A percentile compares a stretch with the other conserved stretches of the same genome.
These are phyloP conservation scores for Tetrax tetrax DNA, from an alignment of 2,113 vertebrate genomes.

Conservation along the genomic window DNA sequence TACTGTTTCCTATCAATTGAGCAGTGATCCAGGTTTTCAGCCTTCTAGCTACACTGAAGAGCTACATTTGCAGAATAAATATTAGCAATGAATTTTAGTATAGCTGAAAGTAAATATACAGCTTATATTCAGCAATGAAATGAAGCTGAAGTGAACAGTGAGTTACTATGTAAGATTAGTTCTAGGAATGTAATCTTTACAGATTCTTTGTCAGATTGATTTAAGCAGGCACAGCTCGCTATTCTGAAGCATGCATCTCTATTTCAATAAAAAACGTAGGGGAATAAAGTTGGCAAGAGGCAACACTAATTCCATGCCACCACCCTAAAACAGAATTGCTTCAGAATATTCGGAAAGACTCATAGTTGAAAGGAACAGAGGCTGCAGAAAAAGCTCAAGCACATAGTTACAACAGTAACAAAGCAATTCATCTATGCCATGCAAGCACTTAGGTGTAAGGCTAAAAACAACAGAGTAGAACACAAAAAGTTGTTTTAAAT, in stretches of 20 bases:
- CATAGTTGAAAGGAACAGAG: constrained; percentile 87
- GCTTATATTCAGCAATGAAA: constrained; percentile 28
- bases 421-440: constrained; percentile 80
- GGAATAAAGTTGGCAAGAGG: constrained; percentile 94
- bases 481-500: constrained; percentile 77
- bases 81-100: constrained; percentile 23
- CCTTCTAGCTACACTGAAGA: constrained; percentile 9
- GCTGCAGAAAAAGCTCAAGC: constrained; percentile 92
- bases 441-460: constrained; percentile 78
- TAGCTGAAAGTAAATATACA: neutral
- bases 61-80: neutral
- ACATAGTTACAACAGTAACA: constrained; percentile 79
- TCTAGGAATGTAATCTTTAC: constrained; percentile 8
- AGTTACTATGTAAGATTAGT: constrained; percentile 10
- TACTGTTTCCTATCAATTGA: neutral
- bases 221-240: constrained; percentile 81
- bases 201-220: constrained; percentile 61
- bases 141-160: constrained; percentile 20
- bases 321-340: constrained; percentile 99
- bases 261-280: constrained; percentile 86
- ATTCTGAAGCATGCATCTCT: constrained; percentile 94
- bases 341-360: constrained; percentile 99
- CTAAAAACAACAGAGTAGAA: constrained; percentile 73
- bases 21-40: constrained; percentile 3
- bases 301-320: constrained; percentile 99